Conservation (phyloP, 2,888 invertebrate genomes). For the Elmis aenea region DNA sequence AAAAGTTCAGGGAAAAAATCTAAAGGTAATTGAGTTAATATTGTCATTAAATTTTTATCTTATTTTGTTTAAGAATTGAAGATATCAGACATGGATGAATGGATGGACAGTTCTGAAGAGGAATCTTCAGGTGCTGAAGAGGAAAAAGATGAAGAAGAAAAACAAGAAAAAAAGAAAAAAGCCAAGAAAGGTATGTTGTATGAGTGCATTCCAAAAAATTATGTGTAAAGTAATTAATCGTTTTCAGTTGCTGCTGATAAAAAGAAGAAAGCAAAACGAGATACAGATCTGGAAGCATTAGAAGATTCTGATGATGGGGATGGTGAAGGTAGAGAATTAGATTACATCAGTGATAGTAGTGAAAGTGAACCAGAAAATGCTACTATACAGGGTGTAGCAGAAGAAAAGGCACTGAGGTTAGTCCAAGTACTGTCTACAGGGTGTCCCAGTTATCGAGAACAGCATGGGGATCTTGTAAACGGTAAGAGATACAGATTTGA, state of each 20-base stretch:
- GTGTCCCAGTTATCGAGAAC: too few species aligned
- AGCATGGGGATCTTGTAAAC: too few species aligned
- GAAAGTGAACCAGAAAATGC: constrained; percentile 76
- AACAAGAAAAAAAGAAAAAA: constrained; percentile 63
- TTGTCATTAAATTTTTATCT: constrained; percentile 12
- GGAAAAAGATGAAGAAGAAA: constrained; percentile 57
- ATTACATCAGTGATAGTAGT: constrained; percentile 83
- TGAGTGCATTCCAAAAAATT: neutral
- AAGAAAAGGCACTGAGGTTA: constrained; percentile 57
- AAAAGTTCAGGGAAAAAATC: constrained; percentile 55
- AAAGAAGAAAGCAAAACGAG: constrained; percentile 71
- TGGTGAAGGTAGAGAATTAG: constrained; percentile 89
- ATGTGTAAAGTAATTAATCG: constrained; percentile 8
- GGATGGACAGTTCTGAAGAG: constrained; percentile 77
- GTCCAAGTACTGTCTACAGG: too few species aligned
- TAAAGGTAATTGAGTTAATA: too few species aligned
- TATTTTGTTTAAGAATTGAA: constrained; percentile 74
- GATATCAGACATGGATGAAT: constrained; percentile 92
- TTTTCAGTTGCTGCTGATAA: constrained; percentile 39
- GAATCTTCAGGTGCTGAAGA: constrained; percentile 70
- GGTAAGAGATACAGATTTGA: too few species aligned
- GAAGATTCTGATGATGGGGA: constrained; percentile 98
- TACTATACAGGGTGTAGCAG: constrained; percentile 72
- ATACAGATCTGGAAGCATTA: constrained; percentile 82
- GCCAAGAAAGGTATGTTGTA: constrained; percentile 34